Percentiles rank a stretch among this genome's conserved stretches.
These are phyloP conservation scores for Oryctolagus cuniculus DNA, from an alignment of 2,113 vertebrate genomes.

Conservation along the genomic window mOryCun1.1 NC_091432.1:108709001-108709500, in stretches of 20 bases:
- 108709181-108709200: slow-evolving; percentile 3
- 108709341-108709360: no score
- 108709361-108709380: no score
- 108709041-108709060: neutral
- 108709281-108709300: neutral
- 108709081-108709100: neutral
- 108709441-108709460: no score
- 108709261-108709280: neutral
- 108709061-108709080: neutral
- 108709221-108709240: slow-evolving; percentile 12
- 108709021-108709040: neutral
- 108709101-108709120: neutral
- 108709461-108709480: no score
- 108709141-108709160: neutral
- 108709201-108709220: neutral
- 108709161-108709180: slow-evolving; percentile 18
- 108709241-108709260: neutral
- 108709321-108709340: no score
- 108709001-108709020: neutral
- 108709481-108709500: no score
- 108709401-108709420: no score
- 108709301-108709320: no score
- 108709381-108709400: no score
- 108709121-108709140: slow-evolving; percentile 37
- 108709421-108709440: no score